A percentile compares a stretch with the other conserved stretches of the same genome.
Evolutionary conservation across 2,797 vertebrate species (phyloP).

Genomic region (Microcaecilia unicolor): DNA sequence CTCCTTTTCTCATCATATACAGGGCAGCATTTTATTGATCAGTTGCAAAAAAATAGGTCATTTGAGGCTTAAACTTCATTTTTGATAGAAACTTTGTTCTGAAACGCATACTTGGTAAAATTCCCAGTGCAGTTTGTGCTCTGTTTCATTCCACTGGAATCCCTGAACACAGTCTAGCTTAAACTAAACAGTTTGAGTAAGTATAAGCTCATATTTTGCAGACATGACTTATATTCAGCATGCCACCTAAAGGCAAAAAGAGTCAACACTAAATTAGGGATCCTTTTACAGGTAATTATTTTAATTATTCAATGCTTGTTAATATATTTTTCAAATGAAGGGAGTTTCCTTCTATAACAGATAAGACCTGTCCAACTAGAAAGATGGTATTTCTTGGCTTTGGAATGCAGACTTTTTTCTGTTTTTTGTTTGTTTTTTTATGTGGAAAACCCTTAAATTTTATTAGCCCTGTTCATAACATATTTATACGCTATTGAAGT

Average conservation of each 20-base stretch:
- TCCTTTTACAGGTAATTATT: slow-evolving; percentile 38
- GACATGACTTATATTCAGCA: no score
- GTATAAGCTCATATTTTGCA: no score
- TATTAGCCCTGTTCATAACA: slow-evolving; percentile 13
- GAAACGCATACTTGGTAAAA: background rate
- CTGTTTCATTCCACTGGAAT: background rate
- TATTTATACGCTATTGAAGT: slow-evolving; percentile 3
- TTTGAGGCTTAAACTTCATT: slow-evolving; percentile 8
- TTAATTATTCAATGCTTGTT: slow-evolving; percentile 39
- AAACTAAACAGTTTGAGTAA: slow-evolving; percentile 43
- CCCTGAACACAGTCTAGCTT: slow-evolving; percentile 1
- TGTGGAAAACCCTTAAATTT: slow-evolving; percentile 22
- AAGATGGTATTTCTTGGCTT: slow-evolving; percentile 13
- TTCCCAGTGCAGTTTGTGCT: background rate
- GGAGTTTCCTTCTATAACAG: slow-evolving; percentile 9
- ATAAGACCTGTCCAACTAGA: slow-evolving; percentile 17
- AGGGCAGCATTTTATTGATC: slow-evolving; percentile 3
- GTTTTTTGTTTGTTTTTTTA: slow-evolving; percentile 11
- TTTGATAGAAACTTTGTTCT: background rate
- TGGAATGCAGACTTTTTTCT: slow-evolving; percentile 14
- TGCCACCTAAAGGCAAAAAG: slow-evolving; percentile 36
- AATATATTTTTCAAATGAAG: slow-evolving; percentile 17
- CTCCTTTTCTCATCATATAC: background rate
- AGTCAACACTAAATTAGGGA: slow-evolving; percentile 46
- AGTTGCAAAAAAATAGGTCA: slow-evolving; percentile 13